These are phyloP conservation scores for Philereme vetulata DNA, from an alignment of 2,888 invertebrate genomes.

Conservation along the genomic window DNA sequence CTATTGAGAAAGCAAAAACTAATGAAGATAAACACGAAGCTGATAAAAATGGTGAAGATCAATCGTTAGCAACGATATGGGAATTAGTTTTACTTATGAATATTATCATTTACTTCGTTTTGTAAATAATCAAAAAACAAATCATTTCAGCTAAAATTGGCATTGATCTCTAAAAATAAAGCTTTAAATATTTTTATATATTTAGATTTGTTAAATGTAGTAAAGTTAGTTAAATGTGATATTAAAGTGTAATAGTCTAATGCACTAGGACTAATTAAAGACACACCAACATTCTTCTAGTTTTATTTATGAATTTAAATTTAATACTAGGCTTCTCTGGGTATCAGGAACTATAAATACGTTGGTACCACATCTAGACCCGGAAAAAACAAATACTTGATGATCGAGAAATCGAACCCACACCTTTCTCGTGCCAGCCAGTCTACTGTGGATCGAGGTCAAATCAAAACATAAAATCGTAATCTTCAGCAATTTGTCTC, in stretches of 20 bases:
- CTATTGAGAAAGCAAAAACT: constrained; percentile 1
- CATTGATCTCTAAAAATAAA: constrained; percentile 43
- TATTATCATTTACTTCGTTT: constrained; percentile 3
- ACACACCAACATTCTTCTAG: constrained; percentile 36
- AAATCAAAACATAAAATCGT: constrained; percentile 67
- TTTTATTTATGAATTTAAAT: constrained; percentile 50
- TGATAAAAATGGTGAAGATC: constrained; percentile 38
- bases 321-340: too few relatives aligned
- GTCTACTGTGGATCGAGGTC: too few relatives aligned
- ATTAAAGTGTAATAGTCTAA: constrained; percentile 54
- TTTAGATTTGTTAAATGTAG: constrained; percentile 42
- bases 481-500: constrained; percentile 62
- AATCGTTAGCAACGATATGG: constrained; percentile 14
- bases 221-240: constrained; percentile 54
- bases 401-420: too few relatives aligned
- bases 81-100: constrained; percentile 5
- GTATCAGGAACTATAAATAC: too few relatives aligned
- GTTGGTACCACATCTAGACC: too few relatives aligned
- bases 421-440: too few relatives aligned
- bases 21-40: constrained; percentile 12
- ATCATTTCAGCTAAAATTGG: constrained; percentile 37
- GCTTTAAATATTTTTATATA: constrained; percentile 45
- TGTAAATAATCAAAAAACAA: constrained; percentile 13
- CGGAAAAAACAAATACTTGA: too few relatives aligned
- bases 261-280: constrained; percentile 46